A percentile compares a stretch with the other conserved stretches of the same genome.
These are phyloP conservation scores for Trichoplax adhaerens DNA, from an alignment of 37 sponge, comb jelly and placozoan genomes.

Conservation along the genomic window DNA sequence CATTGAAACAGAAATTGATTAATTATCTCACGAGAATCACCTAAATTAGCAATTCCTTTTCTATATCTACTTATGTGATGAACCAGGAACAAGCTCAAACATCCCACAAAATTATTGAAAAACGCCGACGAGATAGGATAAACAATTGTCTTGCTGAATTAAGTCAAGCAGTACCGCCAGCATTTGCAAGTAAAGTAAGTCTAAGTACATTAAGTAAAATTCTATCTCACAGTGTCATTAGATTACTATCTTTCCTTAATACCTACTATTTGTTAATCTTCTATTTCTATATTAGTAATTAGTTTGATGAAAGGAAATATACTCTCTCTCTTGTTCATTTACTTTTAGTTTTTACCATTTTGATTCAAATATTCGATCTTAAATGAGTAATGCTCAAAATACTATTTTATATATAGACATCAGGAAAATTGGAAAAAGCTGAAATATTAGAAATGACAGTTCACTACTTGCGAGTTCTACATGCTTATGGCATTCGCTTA, in stretches of 20 bases:
- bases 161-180: conserved; percentile 3
- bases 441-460: conserved; percentile 18
- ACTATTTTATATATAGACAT: neutral
- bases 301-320: too few species aligned
- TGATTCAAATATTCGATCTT: too few species aligned
- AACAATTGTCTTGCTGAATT: conserved; percentile 13
- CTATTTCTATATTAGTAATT: neutral
- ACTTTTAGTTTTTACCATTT: too few species aligned
- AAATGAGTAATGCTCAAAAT: too few species aligned
- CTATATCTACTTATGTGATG: too few species aligned
- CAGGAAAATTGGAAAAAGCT: conserved; percentile 12
- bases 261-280: neutral
- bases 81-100: conserved; percentile 1
- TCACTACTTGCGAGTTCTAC: conserved; percentile 1
- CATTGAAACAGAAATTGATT: too few species aligned
- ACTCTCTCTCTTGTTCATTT: too few species aligned
- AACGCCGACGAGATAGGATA: conserved; percentile 11
- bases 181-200: conserved; percentile 9
- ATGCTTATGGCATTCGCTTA: neutral
- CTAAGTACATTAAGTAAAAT: neutral
- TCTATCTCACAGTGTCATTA: neutral
- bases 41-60: too few species aligned
- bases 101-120: conserved; percentile 12
- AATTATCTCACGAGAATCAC: too few species aligned
- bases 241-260: neutral